phyloP scores from a whole-genome alignment of 2,888 invertebrate genomes.

The Diplolepis rosae region DNA sequence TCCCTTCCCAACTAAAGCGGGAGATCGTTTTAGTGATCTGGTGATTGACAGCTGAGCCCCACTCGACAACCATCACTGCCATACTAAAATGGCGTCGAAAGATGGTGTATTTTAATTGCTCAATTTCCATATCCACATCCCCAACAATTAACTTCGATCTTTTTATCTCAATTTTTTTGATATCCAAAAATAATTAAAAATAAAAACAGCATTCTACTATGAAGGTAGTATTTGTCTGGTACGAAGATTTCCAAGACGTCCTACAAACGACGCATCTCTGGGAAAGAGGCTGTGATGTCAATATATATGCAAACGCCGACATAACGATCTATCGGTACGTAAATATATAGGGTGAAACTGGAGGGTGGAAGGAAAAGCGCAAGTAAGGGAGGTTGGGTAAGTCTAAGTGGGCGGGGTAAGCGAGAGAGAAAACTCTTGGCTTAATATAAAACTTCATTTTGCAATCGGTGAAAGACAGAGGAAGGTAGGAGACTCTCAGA shows the following conservation, averaged over 20 bases:
- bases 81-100: slow-evolving; percentile 70
- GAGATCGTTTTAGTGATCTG: slow-evolving; percentile 64
- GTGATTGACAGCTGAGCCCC: slow-evolving; percentile 69
- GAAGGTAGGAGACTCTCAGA: slow-evolving; percentile 60
- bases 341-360: slow-evolving; percentile 66
- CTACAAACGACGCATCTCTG: slow-evolving; percentile 52
- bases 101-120: slow-evolving; percentile 70
- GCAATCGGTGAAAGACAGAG: slow-evolving; percentile 66
- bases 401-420: slow-evolving; percentile 55
- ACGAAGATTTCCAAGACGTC: slow-evolving; percentile 36
- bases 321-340: slow-evolving; percentile 73
- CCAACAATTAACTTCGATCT: background rate
- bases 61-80: slow-evolving; percentile 54
- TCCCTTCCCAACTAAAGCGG: slow-evolving; percentile 47
- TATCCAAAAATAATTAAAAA: background rate
- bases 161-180: background rate
- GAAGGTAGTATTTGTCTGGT: slow-evolving; percentile 13
- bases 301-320: slow-evolving; percentile 73
- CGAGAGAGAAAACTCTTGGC: slow-evolving; percentile 62
- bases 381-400: slow-evolving; percentile 50
- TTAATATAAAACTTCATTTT: slow-evolving; percentile 74
- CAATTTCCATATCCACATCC: background rate
- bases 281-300: slow-evolving; percentile 64
- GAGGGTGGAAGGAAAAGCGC: slow-evolving; percentile 48
- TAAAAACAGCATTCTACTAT: no score